A percentile compares a stretch with the other conserved stretches of the same genome.
These are phyloP conservation scores for Homarus americanus DNA, from an alignment of 1,140 invertebrate genomes.

Conservation along the genomic window DNA sequence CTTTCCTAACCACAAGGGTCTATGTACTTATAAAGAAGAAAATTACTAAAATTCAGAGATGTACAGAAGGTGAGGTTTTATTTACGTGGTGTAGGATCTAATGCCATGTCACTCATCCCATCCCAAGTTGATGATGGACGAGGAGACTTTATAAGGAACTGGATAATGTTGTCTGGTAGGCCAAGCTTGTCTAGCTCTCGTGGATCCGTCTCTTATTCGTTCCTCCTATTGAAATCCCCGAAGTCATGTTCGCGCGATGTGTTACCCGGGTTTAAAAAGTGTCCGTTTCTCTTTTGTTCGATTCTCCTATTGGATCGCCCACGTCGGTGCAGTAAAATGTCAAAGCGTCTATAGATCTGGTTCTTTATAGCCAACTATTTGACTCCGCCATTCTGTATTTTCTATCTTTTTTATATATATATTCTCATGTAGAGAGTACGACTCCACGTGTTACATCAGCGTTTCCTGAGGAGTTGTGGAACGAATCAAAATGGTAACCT, in stretches of 20 bases:
- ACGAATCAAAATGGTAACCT: constrained; percentile 33
- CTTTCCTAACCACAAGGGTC: too few relatives aligned
- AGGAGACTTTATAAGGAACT: not conserved
- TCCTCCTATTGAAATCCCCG: constrained; percentile 63
- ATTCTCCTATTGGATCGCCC: constrained; percentile 26
- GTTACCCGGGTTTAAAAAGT: not conserved
- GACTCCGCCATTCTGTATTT: not conserved
- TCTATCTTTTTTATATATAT: not conserved
- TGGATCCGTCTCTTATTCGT: constrained; percentile 59
- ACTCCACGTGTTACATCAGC: not conserved
- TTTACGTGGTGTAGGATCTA: not conserved
- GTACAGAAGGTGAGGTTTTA: not conserved
- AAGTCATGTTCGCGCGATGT: constrained; percentile 37
- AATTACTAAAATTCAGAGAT: too few relatives aligned
- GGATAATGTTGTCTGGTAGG: constrained; percentile 36
- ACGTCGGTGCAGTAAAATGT: constrained; percentile 10
- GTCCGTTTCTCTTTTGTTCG: constrained; percentile 37
- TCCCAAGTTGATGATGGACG: not conserved
- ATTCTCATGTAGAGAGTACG: not conserved
- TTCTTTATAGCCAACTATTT: constrained; percentile 21
- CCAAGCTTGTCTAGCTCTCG: not conserved
- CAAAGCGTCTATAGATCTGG: not conserved
- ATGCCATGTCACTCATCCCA: constrained; percentile 33
- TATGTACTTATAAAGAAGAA: too few relatives aligned
- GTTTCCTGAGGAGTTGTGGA: not conserved